Base-by-base conservation (phyloP, 2,797 vertebrate genomes). In the Paedocypris micromegethes region DNA sequence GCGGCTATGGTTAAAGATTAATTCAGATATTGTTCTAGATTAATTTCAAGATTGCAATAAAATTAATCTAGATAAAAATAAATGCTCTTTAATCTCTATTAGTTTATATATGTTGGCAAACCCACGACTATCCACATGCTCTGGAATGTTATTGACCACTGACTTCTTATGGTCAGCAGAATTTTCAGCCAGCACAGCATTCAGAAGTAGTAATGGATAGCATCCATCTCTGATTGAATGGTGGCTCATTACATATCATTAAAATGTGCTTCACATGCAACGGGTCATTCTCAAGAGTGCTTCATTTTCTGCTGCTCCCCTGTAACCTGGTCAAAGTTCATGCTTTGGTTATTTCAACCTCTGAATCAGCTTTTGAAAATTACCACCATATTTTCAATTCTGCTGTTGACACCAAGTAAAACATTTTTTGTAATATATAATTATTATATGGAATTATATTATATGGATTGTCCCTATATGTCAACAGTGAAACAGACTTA, bases 111-210 rank as follows among this genome's bases (percentile, higher is more conserved):
- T 47, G 45, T 44, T 43, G 57, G 46, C 47, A 46, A 38, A 50
- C 40, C 48, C 2, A 2, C 23, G 47, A 71, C 39, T 55, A 54
- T 3, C 7, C 67, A 45, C 51, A 54, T 53, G 42, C 66, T 66
- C 63, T 52, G 46, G 44, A 47, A 58, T 43, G 60, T 38, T 53
- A 61, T 65, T 57, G 55, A 72, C 62, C 52, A 47, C 64, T 23
- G 44, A 39, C 63, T 44, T 45, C 53, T 50, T 5, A 43, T 41
- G 1, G 52, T 70, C 68, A 70, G 68, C 68, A 50, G 38, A 54
- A 63, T 58, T 63, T 72, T 53, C 6, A 51, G 57, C 45, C 71
- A 59, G 48, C 58, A 55, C 66, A 63, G 69, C 69, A 72, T 66
- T 71, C 46, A 53, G 45, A 66, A 54, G 45, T 55, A 55, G 47